Conservation (phyloP, 2,113 vertebrate genomes). For the Cavia aperea region DNA sequence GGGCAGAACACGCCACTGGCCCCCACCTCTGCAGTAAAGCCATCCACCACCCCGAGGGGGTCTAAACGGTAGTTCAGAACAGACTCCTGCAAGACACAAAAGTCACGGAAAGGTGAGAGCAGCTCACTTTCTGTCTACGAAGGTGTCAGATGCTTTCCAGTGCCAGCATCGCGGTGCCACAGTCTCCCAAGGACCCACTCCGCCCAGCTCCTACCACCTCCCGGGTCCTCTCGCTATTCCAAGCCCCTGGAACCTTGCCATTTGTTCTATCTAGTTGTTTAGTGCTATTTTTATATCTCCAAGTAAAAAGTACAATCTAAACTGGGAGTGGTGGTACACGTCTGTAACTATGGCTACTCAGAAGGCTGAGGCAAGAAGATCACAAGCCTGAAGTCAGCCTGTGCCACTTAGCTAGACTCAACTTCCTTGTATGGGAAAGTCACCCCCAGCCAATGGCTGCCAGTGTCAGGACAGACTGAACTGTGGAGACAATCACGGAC, state of each 20-base stretch:
- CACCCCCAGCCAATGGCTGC: background rate
- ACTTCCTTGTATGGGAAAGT: background rate
- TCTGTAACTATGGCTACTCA: background rate
- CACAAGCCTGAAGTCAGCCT: background rate
- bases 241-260: background rate
- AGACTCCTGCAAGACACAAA: constrained; percentile 83
- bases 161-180: background rate
- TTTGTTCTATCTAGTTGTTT: background rate
- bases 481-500: background rate
- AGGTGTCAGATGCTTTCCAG: background rate
- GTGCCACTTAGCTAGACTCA: background rate
- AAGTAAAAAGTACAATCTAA: constrained; percentile 23
- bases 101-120: background rate
- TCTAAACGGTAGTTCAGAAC: constrained; percentile 97
- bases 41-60: constrained; percentile 88
- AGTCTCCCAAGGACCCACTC: background rate
- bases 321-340: background rate
- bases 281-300: background rate
- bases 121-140: background rate
- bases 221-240: background rate
- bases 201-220: background rate
- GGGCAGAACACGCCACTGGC: constrained; percentile 97
- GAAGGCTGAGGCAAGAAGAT: background rate
- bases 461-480: background rate
- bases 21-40: constrained; percentile 96